Evolutionary conservation across 2,888 invertebrate species (phyloP), one percentile per base, ranked within the genome.

Genomic region (Aphelenchoides bicaudatus): DNA sequence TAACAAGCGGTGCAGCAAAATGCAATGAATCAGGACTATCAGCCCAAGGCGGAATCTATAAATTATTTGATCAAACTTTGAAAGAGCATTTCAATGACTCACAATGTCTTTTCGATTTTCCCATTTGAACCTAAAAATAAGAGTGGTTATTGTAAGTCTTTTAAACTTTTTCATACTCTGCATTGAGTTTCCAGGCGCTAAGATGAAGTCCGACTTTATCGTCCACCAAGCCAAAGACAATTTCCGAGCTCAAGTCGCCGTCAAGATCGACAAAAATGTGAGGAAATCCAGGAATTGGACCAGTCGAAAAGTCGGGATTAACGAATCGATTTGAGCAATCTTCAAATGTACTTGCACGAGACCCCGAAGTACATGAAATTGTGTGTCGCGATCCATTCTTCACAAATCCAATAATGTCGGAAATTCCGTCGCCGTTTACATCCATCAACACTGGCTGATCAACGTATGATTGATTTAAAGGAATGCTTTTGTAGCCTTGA

Each of bases 321-420:
- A 39, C 46, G 31, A 69, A 69, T 2, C 31, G 50, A 34, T 49
- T 16, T 8, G 38, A 30, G 19, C 67, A 68, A 6, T 21, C 23
- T 3, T 8, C 21, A 25, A 62, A 62, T 21, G 8, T 29, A n/a
- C 27, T 23, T 19, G 25, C 6, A 8, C n/a, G 8, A 19, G 10
- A 28, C 10, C 62, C 62, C 2, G 47, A 23, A 34, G 21, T 21
- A n/a, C 55, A 54, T 16, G 21, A 23, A 25, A 56, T 55, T 55
- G 27, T 19, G 56, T 25, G 30, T 16, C 29, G n/a, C 28, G 23
- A 27, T 8, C 58, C 30, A 55, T 21, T 21, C 55, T 30, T 23
- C 19, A 55, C 53, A 59, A 76, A 73, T n/a, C 74, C 76, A 21
- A 76, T 29, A 25, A 77, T 55, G 54, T 76, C 76, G 30, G 72